Conservation (phyloP, 1,140 invertebrate genomes). For the Papilio glaucus region DNA sequence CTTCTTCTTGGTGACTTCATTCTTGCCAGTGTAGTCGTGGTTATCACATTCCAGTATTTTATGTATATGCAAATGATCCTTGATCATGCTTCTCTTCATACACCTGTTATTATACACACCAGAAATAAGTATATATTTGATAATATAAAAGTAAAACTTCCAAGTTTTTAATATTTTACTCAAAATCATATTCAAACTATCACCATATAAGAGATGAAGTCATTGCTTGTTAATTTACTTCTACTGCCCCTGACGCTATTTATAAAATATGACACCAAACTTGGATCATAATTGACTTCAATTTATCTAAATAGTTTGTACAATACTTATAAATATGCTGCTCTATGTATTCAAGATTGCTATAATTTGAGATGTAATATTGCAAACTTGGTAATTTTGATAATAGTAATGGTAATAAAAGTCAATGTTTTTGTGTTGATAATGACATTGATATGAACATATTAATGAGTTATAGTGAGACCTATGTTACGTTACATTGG, state of each 20-base stretch:
- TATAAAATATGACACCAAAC: constrained; percentile 22
- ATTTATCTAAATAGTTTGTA: constrained; percentile 12
- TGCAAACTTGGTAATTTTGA: too few species aligned
- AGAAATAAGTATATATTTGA: too few species aligned
- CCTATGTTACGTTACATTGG: background rate
- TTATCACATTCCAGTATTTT: too few species aligned
- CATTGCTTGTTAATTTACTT: constrained; percentile 18
- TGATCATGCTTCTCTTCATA: background rate
- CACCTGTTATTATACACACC: background rate
- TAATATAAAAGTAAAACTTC: background rate
- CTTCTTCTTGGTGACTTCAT: too few species aligned
- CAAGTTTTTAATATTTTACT: background rate
- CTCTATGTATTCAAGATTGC: background rate
- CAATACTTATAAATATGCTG: background rate
- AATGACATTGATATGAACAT: background rate
- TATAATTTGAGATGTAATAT: background rate
- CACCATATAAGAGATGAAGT: constrained; percentile 14
- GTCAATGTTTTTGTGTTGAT: background rate
- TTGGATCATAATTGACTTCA: constrained; percentile 24
- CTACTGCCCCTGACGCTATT: constrained; percentile 3
- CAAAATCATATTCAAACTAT: background rate
- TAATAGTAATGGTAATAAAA: background rate
- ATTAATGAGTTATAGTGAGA: background rate
- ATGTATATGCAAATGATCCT: background rate
- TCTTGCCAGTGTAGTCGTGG: too few species aligned